Percentiles rank a stretch among this genome's conserved stretches.
These are phyloP conservation scores for Syritta pipiens DNA, from an alignment of 2,888 invertebrate species.

Conservation along the genomic window DNA sequence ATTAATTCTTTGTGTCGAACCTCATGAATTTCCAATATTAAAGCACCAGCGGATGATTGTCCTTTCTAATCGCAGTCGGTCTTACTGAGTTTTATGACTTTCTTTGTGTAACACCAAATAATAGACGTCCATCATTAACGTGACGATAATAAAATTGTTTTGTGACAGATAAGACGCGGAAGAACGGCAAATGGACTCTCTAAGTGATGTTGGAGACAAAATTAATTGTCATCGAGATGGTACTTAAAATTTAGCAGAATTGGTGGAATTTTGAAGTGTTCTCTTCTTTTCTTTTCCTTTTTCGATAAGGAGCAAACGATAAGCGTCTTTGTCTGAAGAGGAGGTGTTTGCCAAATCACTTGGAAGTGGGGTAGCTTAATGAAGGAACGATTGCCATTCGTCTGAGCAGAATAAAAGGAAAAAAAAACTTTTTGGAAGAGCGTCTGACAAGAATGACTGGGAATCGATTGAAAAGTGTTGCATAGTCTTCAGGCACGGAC, in stretches of 20 bases:
- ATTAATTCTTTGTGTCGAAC: slow-evolving; percentile 27
- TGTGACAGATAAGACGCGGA: slow-evolving; percentile 73
- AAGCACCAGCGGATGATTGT: background rate
- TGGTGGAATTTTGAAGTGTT: slow-evolving; percentile 4
- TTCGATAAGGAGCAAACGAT: no score
- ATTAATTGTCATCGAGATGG: slow-evolving; percentile 19
- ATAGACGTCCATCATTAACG: slow-evolving; percentile 18
- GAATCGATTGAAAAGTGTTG: no score
- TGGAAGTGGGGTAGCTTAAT: no score
- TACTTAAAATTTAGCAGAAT: slow-evolving; percentile 32
- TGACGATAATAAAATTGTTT: slow-evolving; percentile 71
- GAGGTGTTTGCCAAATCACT: no score
- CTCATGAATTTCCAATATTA: slow-evolving; percentile 21
- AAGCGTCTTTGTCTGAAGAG: no score
- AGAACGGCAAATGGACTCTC: slow-evolving; percentile 46
- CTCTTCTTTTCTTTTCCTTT: no score
- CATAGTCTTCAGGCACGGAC: no score
- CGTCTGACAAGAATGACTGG: no score
- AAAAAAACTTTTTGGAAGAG: no score
- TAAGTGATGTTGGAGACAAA: slow-evolving; percentile 30
- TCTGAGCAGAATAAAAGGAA: no score
- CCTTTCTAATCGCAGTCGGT: slow-evolving; percentile 16
- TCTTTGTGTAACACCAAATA: slow-evolving; percentile 12
- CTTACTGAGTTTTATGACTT: slow-evolving; percentile 31
- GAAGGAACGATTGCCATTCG: no score